Evolutionary conservation across 2,888 invertebrate species (phyloP).

Genomic region (Cremastobaeus sp.): DNA sequence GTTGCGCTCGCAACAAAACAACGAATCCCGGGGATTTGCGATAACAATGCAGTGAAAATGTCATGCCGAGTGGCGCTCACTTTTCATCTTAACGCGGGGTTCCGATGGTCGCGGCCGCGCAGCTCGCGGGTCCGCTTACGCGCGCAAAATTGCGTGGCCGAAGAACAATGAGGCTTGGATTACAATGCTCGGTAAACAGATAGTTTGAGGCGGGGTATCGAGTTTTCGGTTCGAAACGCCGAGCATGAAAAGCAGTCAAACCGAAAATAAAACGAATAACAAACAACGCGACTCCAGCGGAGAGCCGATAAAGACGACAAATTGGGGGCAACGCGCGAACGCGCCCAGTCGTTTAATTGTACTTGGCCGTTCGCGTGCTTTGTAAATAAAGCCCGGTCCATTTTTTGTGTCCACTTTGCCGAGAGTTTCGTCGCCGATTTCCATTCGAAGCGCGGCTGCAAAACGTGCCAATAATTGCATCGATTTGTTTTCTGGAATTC

Average conservation of each 20-base stretch:
- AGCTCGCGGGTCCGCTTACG: slow-evolving; percentile 47
- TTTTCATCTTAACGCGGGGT: slow-evolving; percentile 50
- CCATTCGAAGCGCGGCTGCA: slow-evolving; percentile 19
- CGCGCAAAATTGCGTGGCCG: slow-evolving; percentile 67
- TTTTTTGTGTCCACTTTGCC: slow-evolving; percentile 43
- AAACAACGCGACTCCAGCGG: slow-evolving; percentile 50
- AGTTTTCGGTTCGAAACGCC: slow-evolving; percentile 63
- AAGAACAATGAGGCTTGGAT: slow-evolving; percentile 73
- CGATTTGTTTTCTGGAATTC: slow-evolving; percentile 23
- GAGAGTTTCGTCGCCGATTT: slow-evolving; percentile 43
- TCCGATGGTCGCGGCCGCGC: slow-evolving; percentile 24
- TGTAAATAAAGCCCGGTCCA: slow-evolving; percentile 54
- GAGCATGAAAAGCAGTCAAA: slow-evolving; percentile 31
- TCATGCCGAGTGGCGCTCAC: slow-evolving; percentile 46
- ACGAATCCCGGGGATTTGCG: slow-evolving; percentile 52
- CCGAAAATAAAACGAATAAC: slow-evolving; percentile 48
- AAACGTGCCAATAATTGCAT: slow-evolving; percentile 41
- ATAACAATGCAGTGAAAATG: slow-evolving; percentile 55
- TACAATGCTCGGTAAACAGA: slow-evolving; percentile 74
- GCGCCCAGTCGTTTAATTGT: slow-evolving; percentile 52
- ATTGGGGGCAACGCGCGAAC: slow-evolving; percentile 53
- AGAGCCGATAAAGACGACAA: slow-evolving; percentile 53
- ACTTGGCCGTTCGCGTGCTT: slow-evolving; percentile 43
- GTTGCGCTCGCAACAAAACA: slow-evolving; percentile 54
- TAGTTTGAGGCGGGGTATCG: slow-evolving; percentile 70